Conservation (phyloP, 2,888 invertebrate species). For the Aphodius sticticus region DNA sequence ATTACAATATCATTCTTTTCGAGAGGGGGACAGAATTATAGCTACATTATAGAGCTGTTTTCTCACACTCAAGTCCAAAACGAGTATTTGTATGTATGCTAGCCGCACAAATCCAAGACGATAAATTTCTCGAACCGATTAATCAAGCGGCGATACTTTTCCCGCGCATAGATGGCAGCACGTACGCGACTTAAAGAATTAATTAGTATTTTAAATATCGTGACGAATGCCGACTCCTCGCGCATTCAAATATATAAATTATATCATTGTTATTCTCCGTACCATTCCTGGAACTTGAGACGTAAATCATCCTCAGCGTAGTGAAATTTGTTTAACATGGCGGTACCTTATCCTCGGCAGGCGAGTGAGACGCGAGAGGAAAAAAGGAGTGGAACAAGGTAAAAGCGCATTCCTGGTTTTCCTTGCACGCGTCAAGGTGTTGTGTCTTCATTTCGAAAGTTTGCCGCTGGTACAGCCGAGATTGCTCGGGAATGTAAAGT, state of each 20-base stretch:
- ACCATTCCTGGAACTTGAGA: background rate
- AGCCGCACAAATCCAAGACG: background rate
- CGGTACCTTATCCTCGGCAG: background rate
- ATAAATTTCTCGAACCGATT: background rate
- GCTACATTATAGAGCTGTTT: background rate
- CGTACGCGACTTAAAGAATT: slow-evolving; percentile 4
- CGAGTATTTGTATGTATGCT: background rate
- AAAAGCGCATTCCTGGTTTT: background rate
- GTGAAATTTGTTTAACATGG: background rate
- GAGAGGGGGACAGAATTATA: background rate
- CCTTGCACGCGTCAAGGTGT: slow-evolving; percentile 4
- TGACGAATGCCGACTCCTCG: background rate
- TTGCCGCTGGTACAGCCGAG: background rate
- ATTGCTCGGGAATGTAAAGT: background rate
- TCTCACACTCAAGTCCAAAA: background rate
- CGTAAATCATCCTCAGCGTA: background rate
- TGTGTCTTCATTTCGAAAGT: slow-evolving; percentile 4
- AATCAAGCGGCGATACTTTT: background rate
- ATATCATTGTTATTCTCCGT: background rate
- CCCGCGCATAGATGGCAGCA: slow-evolving; percentile 4
- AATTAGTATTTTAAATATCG: slow-evolving; percentile 4
- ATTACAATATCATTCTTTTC: background rate
- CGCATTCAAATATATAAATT: slow-evolving; percentile 4
- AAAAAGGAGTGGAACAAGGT: slow-evolving; percentile 4
- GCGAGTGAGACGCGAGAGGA: background rate